A percentile compares a stretch with the other conserved stretches of the same genome.
These are phyloP conservation scores for Delphinapterus leucas DNA, from an alignment of 2,113 vertebrate species.

Conservation along the genomic window DNA sequence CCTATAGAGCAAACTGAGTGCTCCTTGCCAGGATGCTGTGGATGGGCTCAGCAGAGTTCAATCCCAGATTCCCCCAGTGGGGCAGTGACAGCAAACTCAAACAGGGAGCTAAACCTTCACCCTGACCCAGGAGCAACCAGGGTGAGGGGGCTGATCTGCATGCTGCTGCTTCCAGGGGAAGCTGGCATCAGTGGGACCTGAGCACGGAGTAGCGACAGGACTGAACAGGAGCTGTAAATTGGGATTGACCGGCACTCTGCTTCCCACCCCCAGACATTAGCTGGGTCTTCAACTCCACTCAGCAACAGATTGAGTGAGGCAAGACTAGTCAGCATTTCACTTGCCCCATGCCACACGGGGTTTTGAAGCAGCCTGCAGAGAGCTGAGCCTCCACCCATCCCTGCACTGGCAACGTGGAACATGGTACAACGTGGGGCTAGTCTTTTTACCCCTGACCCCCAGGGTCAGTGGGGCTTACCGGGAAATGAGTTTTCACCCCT, in stretches of 20 bases:
- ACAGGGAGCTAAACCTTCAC: not conserved
- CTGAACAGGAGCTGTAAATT: not conserved
- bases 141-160: not conserved
- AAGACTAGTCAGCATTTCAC: not conserved
- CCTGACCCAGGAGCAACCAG: not conserved
- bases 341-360: not conserved
- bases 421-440: not conserved
- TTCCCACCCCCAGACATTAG: not conserved
- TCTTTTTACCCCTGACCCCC: not conserved
- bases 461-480: not conserved
- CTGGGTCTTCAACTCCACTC: not conserved
- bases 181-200: not conserved
- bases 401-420: not conserved
- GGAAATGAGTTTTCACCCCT: not conserved
- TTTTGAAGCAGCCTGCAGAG: not conserved
- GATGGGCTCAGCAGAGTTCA: not conserved
- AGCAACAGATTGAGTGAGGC: not conserved
- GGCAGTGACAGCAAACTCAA: not conserved
- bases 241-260: not conserved
- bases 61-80: not conserved
- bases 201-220: not conserved
- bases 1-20: too few relatives aligned
- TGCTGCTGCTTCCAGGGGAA: not conserved
- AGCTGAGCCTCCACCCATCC: not conserved
- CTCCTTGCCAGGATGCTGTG: not conserved